Percentiles rank a stretch among this genome's conserved stretches.
Evolutionary conservation across 92 coral and sea anemone genomes (phyloP).

Genomic region (Micromussa lordhowensis): DNA sequence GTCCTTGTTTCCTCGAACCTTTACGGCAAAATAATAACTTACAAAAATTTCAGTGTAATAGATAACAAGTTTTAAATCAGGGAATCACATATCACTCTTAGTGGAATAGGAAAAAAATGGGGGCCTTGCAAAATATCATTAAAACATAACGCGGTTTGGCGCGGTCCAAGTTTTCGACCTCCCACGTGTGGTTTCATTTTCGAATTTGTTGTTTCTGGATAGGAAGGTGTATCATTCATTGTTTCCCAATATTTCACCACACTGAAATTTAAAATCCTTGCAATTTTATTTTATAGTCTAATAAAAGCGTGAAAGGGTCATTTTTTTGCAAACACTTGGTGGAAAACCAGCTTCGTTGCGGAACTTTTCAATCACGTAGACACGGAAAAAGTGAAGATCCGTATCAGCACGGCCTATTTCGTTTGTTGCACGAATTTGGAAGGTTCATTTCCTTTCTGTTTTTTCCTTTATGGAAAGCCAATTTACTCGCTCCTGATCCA

Average conservation of each 20-base stretch:
- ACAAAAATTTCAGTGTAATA: too few species aligned
- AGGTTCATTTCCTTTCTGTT: neutral
- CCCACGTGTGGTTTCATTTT: neutral
- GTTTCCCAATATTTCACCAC: neutral
- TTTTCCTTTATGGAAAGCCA: neutral
- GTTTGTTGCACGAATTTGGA: neutral
- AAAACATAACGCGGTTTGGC: neutral
- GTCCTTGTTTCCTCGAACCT: too few species aligned
- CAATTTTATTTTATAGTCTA: neutral
- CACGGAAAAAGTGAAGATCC: neutral
- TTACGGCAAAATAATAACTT: too few species aligned
- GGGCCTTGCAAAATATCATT: too few species aligned
- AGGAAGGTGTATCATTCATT: neutral
- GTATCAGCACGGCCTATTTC: neutral
- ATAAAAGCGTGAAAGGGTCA: neutral
- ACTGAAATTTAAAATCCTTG: neutral
- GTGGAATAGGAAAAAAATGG: too few species aligned
- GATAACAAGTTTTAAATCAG: too few species aligned
- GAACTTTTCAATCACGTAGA: neutral
- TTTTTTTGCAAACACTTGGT: neutral
- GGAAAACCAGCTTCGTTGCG: neutral
- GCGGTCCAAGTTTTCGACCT: neutral
- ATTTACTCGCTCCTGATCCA: too few species aligned
- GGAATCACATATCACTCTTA: too few species aligned
- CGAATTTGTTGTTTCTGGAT: neutral